Evolutionary conservation across 2,113 vertebrate genomes (phyloP).

Genomic region (Orycteropus afer): DNA sequence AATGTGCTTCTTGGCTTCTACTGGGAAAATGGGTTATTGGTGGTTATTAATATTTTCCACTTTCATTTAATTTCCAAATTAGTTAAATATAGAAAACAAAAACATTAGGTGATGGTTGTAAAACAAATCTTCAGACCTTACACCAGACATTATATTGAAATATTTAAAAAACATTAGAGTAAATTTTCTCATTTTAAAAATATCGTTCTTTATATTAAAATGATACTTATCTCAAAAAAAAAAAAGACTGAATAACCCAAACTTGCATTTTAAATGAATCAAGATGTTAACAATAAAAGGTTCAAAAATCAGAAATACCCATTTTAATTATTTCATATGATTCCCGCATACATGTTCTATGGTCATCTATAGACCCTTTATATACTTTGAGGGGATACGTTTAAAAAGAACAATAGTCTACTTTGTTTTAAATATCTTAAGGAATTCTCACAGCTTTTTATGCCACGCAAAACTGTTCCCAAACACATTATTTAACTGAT

Average conservation of each 20-base stretch:
- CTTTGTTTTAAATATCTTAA: conserved; percentile 57
- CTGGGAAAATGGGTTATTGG: conserved; percentile 9
- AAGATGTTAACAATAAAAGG: not conserved
- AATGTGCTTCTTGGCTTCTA: not conserved
- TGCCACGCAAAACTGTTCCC: conserved; percentile 77
- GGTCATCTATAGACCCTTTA: conserved; percentile 36
- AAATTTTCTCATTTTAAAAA: conserved; percentile 35
- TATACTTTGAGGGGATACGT: conserved; percentile 51
- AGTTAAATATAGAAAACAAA: conserved; percentile 22
- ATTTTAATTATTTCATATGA: conserved; percentile 66
- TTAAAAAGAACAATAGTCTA: conserved; percentile 58
- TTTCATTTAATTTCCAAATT: conserved; percentile 22
- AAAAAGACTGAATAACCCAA: conserved; percentile 29
- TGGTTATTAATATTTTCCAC: not conserved
- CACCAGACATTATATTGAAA: conserved; percentile 20
- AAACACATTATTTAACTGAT: conserved; percentile 83
- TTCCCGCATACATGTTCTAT: conserved; percentile 41
- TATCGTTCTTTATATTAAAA: not conserved
- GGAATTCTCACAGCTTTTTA: conserved; percentile 78
- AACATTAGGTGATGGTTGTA: not conserved
- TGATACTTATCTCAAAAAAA: not conserved
- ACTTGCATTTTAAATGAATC: conserved; percentile 52
- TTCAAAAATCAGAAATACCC: not conserved
- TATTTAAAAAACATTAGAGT: not conserved
- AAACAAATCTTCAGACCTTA: not conserved